Conservation (phyloP, 2,888 invertebrate genomes). For the Dusona sp. region DNA sequence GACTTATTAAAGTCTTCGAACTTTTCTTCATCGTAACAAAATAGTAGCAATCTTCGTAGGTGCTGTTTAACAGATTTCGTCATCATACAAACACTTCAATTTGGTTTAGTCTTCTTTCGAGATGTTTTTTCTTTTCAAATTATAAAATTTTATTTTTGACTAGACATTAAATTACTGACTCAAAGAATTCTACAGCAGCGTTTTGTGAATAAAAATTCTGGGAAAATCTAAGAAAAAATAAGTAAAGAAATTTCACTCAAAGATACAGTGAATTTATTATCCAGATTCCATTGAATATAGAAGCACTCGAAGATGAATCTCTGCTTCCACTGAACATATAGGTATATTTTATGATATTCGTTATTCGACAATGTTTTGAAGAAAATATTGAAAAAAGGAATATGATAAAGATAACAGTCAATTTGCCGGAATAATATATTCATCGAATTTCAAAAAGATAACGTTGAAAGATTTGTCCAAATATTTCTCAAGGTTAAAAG, state of each 20-base stretch:
- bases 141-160: too few relatives aligned
- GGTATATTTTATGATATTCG: neutral
- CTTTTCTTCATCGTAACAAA: neutral
- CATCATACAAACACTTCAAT: neutral
- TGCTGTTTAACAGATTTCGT: neutral
- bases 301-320: neutral
- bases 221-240: neutral
- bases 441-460: slow-evolving; percentile 6
- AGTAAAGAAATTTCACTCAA: neutral
- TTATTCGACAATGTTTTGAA: neutral
- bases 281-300: neutral
- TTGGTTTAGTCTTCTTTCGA: neutral
- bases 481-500: neutral
- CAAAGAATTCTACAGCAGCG: neutral
- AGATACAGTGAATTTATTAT: neutral
- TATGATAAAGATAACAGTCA: neutral
- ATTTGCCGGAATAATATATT: slow-evolving; percentile 1
- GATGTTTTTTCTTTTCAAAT: neutral
- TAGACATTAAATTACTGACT: neutral
- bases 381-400: neutral
- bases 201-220: neutral
- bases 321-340: neutral
- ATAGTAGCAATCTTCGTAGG: neutral
- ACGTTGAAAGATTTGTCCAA: slow-evolving; percentile 7
- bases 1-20: neutral